Evolutionary conservation across 2,797 vertebrate species (phyloP).

Genomic region (Sebastes matsubarae): DNA sequence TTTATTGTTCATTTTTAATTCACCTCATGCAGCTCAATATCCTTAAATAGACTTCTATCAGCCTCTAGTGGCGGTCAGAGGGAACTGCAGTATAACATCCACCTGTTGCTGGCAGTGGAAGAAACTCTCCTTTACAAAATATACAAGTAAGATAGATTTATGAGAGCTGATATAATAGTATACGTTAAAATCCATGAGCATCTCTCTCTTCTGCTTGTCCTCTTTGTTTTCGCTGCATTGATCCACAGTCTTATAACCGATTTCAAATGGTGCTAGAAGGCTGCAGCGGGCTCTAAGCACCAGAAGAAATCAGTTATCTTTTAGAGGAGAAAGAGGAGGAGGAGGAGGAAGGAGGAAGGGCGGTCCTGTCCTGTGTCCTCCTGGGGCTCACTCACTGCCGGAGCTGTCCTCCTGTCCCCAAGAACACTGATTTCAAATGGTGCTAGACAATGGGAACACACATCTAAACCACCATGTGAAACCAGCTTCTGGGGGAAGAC

Average conservation of each 20-base stretch:
- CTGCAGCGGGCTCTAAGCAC: conserved; percentile 93
- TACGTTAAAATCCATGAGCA: not conserved
- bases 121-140: not conserved
- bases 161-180: not conserved
- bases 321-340: conserved; percentile 83
- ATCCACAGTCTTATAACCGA: conserved; percentile 99
- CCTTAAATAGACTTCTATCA: not conserved
- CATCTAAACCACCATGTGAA: conserved; percentile 99
- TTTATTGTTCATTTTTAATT: not conserved
- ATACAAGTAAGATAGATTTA: too few species aligned
- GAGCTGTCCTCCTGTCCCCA: conserved; percentile 86
- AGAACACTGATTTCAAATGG: conserved; percentile 99
- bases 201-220: not conserved
- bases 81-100: not conserved
- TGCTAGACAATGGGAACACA: conserved; percentile 96
- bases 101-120: not conserved
- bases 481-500: conserved; percentile 97
- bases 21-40: not conserved
- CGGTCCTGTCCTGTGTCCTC: not conserved
- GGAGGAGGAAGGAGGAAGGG: conserved; percentile 71
- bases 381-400: conserved; percentile 23
- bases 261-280: conserved; percentile 99
- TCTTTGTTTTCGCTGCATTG: conserved; percentile 38
- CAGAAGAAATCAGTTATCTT: conserved; percentile 99
- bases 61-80: not conserved